Evolutionary conservation across 2,888 invertebrate species (phyloP).

Genomic region (Physocephala rufipes): DNA sequence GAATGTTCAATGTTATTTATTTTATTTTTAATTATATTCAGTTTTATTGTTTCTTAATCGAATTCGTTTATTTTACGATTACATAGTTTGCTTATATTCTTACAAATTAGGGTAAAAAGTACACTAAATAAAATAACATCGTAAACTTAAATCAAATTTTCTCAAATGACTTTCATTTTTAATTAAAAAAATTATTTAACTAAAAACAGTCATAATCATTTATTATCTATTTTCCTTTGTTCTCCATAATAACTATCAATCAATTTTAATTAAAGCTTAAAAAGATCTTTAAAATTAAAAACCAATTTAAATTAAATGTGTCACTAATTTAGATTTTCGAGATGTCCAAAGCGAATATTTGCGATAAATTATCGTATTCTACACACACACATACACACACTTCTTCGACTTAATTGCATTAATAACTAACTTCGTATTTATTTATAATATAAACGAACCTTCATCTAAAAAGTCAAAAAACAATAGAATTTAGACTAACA

Average conservation of each 20-base stretch:
- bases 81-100: no score
- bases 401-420: no score
- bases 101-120: no score
- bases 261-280: neutral
- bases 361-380: no score
- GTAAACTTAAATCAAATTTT: neutral
- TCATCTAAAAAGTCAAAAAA: neutral
- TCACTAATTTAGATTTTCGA: no score
- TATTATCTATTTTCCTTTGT: neutral
- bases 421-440: no score
- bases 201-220: conserved; percentile 2
- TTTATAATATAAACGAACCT: neutral
- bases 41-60: no score
- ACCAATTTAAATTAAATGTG: neutral
- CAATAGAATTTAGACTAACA: conserved; percentile 16
- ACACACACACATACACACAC: no score
- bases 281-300: neutral
- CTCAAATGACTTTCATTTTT: neutral
- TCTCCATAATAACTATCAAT: neutral
- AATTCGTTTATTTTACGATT: no score
- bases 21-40: no score
- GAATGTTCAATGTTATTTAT: neutral
- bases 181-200: neutral
- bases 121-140: no score
- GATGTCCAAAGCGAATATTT: no score